These are phyloP conservation scores for Coboldia fuscipes DNA, from an alignment of 1,140 invertebrate genomes.

Conservation along the genomic window DNA sequence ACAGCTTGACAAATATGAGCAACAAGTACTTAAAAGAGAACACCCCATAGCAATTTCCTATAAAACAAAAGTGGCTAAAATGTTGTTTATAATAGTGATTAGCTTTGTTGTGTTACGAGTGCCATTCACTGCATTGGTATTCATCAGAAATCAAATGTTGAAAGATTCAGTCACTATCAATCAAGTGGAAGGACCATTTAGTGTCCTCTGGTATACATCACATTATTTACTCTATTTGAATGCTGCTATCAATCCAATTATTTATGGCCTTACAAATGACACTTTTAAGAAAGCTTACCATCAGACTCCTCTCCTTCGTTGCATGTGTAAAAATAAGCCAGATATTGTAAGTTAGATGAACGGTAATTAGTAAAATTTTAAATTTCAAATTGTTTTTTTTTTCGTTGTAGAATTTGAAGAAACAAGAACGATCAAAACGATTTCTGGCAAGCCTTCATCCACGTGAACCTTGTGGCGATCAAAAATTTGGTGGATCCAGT, in stretches of 20 bases:
- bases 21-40: conserved; percentile 26
- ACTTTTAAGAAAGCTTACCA: conserved; percentile 35
- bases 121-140: conserved; percentile 43
- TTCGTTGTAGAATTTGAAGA: no score
- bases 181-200: conserved; percentile 24
- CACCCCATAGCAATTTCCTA: conserved; percentile 31
- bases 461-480: no score
- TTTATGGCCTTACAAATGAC: conserved; percentile 48
- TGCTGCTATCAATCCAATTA: conserved; percentile 47
- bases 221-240: conserved; percentile 45
- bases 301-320: conserved; percentile 8
- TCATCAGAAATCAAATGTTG: conserved; percentile 30
- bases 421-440: no score
- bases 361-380: no score
- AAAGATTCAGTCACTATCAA: conserved; percentile 11
- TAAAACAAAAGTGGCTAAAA: conserved; percentile 38
- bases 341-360: no score
- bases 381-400: no score
- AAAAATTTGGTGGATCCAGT: no score
- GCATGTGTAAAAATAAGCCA: no score
- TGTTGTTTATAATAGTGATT: conserved; percentile 43
- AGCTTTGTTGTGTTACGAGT: conserved; percentile 40
- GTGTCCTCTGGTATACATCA: conserved; percentile 35
- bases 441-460: no score
- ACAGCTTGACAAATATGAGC: conserved; percentile 34